Evolutionary conservation across 1,140 invertebrate species (phyloP), one percentile per base, ranked within the genome.

Genomic region (Asobara japonica): DNA sequence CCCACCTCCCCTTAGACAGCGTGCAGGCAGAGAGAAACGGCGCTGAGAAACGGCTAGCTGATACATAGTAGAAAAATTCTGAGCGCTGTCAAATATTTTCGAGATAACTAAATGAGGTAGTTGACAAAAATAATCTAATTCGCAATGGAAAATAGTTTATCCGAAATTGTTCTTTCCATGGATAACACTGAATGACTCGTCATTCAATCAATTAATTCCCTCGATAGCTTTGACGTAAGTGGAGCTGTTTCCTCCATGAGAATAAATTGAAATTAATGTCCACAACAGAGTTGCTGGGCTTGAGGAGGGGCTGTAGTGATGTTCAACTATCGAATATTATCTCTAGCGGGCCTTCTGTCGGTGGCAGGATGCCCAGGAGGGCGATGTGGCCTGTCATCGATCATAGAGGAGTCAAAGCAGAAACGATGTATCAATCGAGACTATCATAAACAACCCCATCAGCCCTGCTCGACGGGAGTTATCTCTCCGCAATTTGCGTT

Each of bases 261-360:
- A 22, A 27, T 41, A 68, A 68, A 68, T 68, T 68, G 65, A 68
- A 51, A 68, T 68, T 68, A 68, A 68, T 68, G 65, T 41, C 41
- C 41, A 45, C 5, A 45, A 45, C 41, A 45, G 41, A 45, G 41
- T 45, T 45, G 41, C 1, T n/a, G 41, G n/a, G 41, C 18, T 45
- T 45, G 41, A 45, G 7, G 41, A 16, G 41, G 8, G 36, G 4
- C 18, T 45, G 41, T 13, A 45, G n/a, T 16, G 11, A 45, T 45
- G 36, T n/a, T 45, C 13, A 45, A 45, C 41, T 16, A 45, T 45
- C 41, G 41, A 45, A 45, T 45, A 45, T 45, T 45, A 16, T 45
- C 41, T 45, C n/a, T 45, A 2, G 41, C 41, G 41, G 41, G n/a
- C n/a, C 36, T 38, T n/a, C 2, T 10, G 36, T 38, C 10, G 36